These are phyloP conservation scores for Lymantria dispar DNA, from an alignment of 2,888 invertebrate genomes.

Conservation along the genomic window DNA sequence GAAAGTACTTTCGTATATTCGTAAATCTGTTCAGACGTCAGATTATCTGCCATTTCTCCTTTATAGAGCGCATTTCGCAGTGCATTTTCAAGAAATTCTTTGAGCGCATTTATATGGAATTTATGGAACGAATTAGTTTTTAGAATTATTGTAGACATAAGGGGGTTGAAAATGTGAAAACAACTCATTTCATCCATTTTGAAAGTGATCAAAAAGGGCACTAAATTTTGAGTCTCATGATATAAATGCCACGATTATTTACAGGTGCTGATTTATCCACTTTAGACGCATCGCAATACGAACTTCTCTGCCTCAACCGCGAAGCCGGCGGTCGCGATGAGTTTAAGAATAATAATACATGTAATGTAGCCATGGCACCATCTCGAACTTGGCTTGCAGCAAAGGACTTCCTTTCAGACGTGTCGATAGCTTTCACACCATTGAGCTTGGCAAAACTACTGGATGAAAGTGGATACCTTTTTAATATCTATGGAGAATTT, in stretches of 20 bases:
- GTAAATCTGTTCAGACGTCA: too few species aligned
- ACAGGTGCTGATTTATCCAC: slow-evolving; percentile 82
- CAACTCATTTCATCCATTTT: too few species aligned
- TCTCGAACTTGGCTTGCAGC: slow-evolving; percentile 78
- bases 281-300: slow-evolving; percentile 80
- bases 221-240: too few species aligned
- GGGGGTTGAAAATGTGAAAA: too few species aligned
- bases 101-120: too few species aligned
- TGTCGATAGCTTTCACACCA: slow-evolving; percentile 85
- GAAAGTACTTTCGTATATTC: too few species aligned
- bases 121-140: too few species aligned
- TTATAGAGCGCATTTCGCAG: too few species aligned
- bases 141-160: too few species aligned
- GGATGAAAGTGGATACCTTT: slow-evolving; percentile 80
- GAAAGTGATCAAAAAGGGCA: too few species aligned
- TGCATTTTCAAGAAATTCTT: too few species aligned
- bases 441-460: slow-evolving; percentile 81
- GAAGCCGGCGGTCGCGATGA: slow-evolving; percentile 77
- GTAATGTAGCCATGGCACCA: slow-evolving; percentile 85
- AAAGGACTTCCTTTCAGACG: slow-evolving; percentile 74
- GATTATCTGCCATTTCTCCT: too few species aligned
- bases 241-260: not conserved
- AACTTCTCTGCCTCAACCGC: slow-evolving; percentile 83
- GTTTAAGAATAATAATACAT: slow-evolving; percentile 77
- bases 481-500: slow-evolving; percentile 85